Evolutionary conservation across 2,797 vertebrate species (phyloP).

Genomic region (Acanthornis magna): DNA sequence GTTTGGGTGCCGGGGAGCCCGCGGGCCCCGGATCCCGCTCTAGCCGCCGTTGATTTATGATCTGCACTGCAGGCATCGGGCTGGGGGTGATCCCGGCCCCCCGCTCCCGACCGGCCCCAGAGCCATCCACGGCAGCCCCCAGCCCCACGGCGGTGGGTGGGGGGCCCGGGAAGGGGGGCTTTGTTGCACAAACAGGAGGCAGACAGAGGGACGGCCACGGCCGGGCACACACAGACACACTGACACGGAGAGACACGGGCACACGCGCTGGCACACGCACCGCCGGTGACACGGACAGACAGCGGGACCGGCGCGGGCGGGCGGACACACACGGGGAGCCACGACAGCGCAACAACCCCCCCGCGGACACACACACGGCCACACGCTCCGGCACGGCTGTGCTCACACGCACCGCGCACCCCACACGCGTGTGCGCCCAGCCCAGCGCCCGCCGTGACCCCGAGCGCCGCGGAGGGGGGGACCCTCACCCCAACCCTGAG

Average conservation of each 20-base stretch:
- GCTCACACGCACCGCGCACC: background rate
- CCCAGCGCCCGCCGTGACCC: background rate
- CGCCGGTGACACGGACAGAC: background rate
- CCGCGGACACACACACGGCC: background rate
- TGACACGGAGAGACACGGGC: background rate
- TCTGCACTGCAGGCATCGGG: constrained; percentile 53
- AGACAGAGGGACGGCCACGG: background rate
- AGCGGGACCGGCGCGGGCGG: background rate
- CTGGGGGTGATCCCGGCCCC: background rate
- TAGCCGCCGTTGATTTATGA: constrained; percentile 15
- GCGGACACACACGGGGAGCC: background rate
- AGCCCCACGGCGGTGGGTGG: background rate
- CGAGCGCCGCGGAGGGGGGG: background rate
- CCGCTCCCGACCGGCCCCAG: background rate
- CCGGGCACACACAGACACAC: background rate
- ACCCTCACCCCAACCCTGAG: background rate
- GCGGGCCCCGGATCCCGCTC: background rate
- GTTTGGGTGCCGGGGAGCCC: background rate
- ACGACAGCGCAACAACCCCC: background rate
- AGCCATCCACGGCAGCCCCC: background rate
- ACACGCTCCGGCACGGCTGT: background rate
- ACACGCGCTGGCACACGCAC: background rate
- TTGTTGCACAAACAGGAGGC: background rate
- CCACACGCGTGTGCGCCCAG: background rate
- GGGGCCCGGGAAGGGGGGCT: too few species aligned